Conservation (phyloP, 2,888 invertebrate genomes). For the Auanema freiburgensis region DNA sequence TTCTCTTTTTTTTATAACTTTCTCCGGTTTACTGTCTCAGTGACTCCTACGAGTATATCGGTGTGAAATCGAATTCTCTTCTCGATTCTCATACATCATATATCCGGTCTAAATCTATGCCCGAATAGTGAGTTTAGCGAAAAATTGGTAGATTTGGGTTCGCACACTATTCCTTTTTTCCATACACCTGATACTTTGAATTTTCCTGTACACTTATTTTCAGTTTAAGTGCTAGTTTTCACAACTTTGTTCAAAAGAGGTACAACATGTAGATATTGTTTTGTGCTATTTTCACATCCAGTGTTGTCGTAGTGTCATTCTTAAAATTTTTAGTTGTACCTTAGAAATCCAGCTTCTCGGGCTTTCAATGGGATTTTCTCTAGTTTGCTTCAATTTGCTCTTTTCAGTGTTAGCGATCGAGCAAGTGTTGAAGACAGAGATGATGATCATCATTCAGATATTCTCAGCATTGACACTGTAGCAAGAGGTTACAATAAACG, state of each 20-base stretch:
- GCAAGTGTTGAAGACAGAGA: slow-evolving; percentile 37
- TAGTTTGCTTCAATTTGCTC: not conserved
- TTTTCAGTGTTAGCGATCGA: slow-evolving; percentile 43
- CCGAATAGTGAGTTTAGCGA: slow-evolving; percentile 3
- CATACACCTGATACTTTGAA: not conserved
- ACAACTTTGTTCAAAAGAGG: not conserved
- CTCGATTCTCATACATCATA: not conserved
- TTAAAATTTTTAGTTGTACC: not conserved
- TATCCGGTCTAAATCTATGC: slow-evolving; percentile 5
- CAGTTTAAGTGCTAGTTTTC: not conserved
- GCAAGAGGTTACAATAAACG: slow-evolving; percentile 8
- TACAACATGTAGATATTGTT: not conserved
- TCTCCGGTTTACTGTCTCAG: not conserved
- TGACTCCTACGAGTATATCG: not conserved
- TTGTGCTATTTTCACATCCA: not conserved
- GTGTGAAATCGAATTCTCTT: not conserved
- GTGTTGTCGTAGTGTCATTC: not conserved
- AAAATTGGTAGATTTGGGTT: not conserved
- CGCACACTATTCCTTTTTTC: not conserved
- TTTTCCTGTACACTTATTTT: not conserved
- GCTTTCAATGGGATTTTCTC: not conserved
- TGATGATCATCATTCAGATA: slow-evolving; percentile 19
- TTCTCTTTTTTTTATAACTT: no score
- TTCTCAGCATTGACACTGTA: slow-evolving; percentile 20
- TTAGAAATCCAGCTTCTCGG: not conserved